A percentile compares a stretch with the other conserved stretches of the same genome.
phyloP scores from a whole-genome alignment of 2,113 vertebrate genomes.

The Hassar affinis region DNA sequence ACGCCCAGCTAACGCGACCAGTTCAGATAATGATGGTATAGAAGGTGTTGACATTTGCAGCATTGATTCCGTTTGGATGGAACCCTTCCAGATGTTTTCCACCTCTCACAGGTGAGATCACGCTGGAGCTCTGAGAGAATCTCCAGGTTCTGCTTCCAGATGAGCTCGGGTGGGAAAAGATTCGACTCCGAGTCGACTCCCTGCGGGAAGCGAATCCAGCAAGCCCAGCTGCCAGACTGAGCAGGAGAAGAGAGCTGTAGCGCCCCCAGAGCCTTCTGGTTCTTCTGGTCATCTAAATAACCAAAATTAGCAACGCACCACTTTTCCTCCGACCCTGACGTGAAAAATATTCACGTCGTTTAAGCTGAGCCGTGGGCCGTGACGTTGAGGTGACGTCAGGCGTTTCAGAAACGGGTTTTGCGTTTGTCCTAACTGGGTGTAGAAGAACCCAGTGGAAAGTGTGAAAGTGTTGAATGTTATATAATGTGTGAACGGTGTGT shows the following conservation, averaged over 20 bases:
- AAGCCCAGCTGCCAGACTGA: not conserved
- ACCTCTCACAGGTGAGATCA: not conserved
- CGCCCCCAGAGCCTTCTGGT: not conserved
- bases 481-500: not conserved
- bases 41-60: not conserved
- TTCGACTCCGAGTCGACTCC: not conserved
- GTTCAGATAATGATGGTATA: not conserved
- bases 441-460: too few relatives aligned
- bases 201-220: not conserved
- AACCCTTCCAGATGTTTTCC: not conserved
- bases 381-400: not conserved
- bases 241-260: not conserved
- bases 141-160: not conserved
- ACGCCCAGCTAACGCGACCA: too few relatives aligned
- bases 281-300: not conserved
- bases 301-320: not conserved
- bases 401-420: not conserved
- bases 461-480: not conserved
- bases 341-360: not conserved
- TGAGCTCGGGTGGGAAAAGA: not conserved
- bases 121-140: not conserved
- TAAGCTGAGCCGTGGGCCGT: not conserved
- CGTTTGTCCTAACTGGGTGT: not conserved
- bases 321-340: not conserved
- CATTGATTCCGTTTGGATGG: not conserved